Percentiles rank a stretch among this genome's conserved stretches.
Evolutionary conservation across 2,113 vertebrate species (phyloP).

Genomic region (Smithornis capensis): DNA sequence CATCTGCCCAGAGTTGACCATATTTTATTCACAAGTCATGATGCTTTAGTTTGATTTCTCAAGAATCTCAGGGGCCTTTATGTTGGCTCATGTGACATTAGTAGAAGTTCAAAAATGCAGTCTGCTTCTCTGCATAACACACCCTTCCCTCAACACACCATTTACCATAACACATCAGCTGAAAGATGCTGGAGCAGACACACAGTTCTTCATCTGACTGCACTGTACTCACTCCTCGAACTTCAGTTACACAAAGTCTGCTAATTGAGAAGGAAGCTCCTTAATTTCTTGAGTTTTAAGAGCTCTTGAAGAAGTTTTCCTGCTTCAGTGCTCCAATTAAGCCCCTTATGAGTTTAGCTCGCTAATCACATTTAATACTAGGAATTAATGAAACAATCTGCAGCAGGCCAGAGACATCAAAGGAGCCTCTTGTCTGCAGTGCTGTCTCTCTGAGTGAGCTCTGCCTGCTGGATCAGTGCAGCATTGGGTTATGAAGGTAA

Average conservation of each 20-base stretch:
- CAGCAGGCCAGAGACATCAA: neutral
- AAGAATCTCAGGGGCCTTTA: neutral
- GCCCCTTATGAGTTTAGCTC: neutral
- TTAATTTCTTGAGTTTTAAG: neutral
- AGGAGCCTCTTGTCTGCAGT: neutral
- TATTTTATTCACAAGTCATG: neutral
- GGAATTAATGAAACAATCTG: neutral
- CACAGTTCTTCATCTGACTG: neutral
- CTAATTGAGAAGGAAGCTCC: neutral
- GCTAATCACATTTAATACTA: neutral
- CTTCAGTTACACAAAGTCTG: neutral
- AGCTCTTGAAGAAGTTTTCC: neutral
- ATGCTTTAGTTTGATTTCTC: neutral
- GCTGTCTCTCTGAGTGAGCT: neutral
- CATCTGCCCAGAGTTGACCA: fast-evolving
- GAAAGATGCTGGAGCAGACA: neutral
- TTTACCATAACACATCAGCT: neutral
- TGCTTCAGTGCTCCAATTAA: neutral
- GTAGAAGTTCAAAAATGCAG: neutral
- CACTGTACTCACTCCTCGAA: neutral
- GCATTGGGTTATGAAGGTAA: neutral
- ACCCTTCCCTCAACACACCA: neutral
- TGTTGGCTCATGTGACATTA: neutral
- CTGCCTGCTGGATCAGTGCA: neutral
- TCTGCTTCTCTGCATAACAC: neutral